These are phyloP conservation scores for Sinocyclocheilus grahami DNA, from an alignment of 2,113 vertebrate species.

Conservation along the genomic window DNA sequence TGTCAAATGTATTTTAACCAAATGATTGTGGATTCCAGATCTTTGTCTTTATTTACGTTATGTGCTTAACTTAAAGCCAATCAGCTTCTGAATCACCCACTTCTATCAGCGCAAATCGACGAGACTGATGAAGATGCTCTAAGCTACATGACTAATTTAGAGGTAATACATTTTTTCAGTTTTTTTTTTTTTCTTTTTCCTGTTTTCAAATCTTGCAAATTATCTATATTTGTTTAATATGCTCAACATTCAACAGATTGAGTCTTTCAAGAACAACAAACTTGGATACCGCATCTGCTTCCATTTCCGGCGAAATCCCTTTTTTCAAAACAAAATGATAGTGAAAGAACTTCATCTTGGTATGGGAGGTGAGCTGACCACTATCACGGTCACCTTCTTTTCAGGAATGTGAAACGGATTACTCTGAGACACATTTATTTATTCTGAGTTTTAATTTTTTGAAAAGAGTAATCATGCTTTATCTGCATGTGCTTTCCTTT, in stretches of 20 bases:
- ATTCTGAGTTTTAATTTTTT: not conserved
- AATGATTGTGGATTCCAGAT: not conserved
- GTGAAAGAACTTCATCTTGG: constrained; percentile 88
- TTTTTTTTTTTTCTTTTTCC: not conserved
- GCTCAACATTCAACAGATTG: constrained; percentile 72
- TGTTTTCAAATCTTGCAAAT: not conserved
- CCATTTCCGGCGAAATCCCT: constrained; percentile 85
- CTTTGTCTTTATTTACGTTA: not conserved
- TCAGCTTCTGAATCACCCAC: constrained; percentile 91
- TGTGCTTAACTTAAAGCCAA: constrained; percentile 70
- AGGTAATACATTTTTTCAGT: constrained; percentile 72
- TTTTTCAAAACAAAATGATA: constrained; percentile 89
- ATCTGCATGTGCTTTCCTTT: not conserved
- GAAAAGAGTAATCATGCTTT: not conserved
- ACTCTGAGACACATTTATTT: not conserved
- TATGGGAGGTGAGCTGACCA: constrained; percentile 70
- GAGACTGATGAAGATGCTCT: constrained; percentile 89
- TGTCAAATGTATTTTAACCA: not conserved
- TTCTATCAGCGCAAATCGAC: constrained; percentile 88
- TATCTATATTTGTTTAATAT: not conserved
- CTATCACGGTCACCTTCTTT: not conserved
- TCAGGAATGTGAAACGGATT: not conserved
- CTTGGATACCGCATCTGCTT: constrained; percentile 87
- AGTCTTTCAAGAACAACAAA: constrained; percentile 85
- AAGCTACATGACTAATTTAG: constrained; percentile 89